These are phyloP conservation scores for Halcyon badia DNA, from an alignment of 2,797 vertebrate genomes.

Conservation along the genomic window DNA sequence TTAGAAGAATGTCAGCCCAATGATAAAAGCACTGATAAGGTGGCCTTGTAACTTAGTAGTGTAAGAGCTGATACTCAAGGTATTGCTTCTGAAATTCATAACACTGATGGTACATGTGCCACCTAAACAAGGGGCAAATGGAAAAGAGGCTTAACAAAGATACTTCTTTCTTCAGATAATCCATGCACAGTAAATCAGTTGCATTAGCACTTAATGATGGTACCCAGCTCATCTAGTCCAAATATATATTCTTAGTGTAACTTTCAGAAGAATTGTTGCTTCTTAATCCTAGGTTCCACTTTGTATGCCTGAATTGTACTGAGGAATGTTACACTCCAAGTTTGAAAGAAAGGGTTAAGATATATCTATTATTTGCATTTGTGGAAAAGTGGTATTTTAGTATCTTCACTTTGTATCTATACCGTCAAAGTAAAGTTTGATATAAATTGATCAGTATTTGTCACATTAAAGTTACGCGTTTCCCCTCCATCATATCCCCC, in stretches of 20 bases:
- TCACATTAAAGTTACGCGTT: slow-evolving; percentile 25
- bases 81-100: background rate
- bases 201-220: background rate
- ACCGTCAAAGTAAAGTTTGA: slow-evolving; percentile 25
- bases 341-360: background rate
- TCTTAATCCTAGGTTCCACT: background rate
- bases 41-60: background rate
- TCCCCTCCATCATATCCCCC: background rate
- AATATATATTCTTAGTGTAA: background rate
- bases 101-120: background rate
- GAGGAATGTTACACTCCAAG: background rate
- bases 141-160: background rate
- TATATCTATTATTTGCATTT: background rate
- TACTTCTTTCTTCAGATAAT: background rate
- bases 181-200: background rate
- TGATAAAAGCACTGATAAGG: background rate
- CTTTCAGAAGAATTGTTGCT: background rate
- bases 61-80: background rate
- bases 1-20: background rate
- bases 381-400: background rate
- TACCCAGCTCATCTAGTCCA: background rate
- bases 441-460: slow-evolving; percentile 34
- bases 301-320: background rate
- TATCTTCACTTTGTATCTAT: background rate
- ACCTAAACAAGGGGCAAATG: background rate